A percentile compares a stretch with the other conserved stretches of the same genome.
phyloP scores from a whole-genome alignment of 2,797 vertebrate genomes.

The Sebastes oblongus region DNA sequence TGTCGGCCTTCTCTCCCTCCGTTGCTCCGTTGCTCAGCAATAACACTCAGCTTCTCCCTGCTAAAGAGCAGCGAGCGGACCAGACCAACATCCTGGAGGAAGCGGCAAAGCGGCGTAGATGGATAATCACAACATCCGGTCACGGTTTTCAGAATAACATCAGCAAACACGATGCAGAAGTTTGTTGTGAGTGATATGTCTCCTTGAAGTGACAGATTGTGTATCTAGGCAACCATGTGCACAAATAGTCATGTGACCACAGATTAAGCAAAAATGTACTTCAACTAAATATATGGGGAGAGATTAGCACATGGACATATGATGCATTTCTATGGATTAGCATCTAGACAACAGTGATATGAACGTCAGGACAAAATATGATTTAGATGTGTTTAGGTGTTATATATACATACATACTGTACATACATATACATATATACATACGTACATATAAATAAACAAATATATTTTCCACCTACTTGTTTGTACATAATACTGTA shows the following conservation, averaged over 20 bases:
- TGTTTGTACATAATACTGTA: not conserved
- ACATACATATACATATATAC: not conserved
- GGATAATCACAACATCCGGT: not conserved
- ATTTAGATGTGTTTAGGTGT: not conserved
- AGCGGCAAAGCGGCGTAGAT: not conserved
- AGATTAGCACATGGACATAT: not conserved
- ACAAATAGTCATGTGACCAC: not conserved
- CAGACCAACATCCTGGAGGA: not conserved
- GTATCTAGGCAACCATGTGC: not conserved
- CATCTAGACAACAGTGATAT: not conserved
- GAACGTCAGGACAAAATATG: not conserved
- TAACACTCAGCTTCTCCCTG: constrained; percentile 39
- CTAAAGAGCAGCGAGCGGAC: constrained; percentile 28
- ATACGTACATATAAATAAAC: not conserved
- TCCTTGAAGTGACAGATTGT: not conserved
- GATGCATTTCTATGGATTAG: no score
- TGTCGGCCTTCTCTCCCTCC: constrained; percentile 56
- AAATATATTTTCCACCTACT: no score
- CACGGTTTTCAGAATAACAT: constrained; percentile 49
- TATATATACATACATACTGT: no score
- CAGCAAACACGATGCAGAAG: not conserved
- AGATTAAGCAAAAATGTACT: not conserved
- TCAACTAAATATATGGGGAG: not conserved
- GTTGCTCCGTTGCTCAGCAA: constrained; percentile 64
- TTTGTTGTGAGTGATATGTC: not conserved